phyloP scores from a whole-genome alignment of 2,113 vertebrate genomes.

The Progne subis region DNA sequence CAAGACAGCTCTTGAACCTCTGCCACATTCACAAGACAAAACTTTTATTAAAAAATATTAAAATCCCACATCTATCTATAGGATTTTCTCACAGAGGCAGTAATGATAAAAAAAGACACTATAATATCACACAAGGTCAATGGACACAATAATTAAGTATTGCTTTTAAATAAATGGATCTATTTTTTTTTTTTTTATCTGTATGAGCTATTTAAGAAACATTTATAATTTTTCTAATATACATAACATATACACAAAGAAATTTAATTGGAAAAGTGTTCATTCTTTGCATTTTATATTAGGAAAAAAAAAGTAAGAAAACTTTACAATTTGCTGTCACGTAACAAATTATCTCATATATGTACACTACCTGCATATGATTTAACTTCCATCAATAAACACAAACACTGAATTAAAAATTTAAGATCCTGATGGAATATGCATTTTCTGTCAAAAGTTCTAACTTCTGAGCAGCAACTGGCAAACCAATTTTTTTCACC shows the following conservation, averaged over 20 bases:
- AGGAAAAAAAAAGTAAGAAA: not conserved
- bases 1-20: not conserved
- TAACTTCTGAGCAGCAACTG: conserved; percentile 40
- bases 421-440: conserved; percentile 26
- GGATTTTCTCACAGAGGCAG: not conserved
- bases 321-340: not conserved
- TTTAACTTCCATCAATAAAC: conserved; percentile 1
- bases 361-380: not conserved
- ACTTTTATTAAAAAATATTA: not conserved
- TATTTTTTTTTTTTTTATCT: not conserved
- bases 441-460: conserved; percentile 60
- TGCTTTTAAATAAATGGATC: not conserved
- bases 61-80: not conserved
- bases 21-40: not conserved
- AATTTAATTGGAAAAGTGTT: not conserved
- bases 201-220: not conserved
- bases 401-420: conserved; percentile 9
- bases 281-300: not conserved
- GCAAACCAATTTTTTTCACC: conserved; percentile 70
- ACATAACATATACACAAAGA: not conserved
- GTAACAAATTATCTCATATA: not conserved
- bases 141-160: not conserved
- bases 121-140: not conserved
- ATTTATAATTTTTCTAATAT: not conserved
- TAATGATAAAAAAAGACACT: not conserved